These are phyloP conservation scores for Helobdella robusta DNA, from an alignment of 2,888 invertebrate genomes.

Conservation along the genomic window DNA sequence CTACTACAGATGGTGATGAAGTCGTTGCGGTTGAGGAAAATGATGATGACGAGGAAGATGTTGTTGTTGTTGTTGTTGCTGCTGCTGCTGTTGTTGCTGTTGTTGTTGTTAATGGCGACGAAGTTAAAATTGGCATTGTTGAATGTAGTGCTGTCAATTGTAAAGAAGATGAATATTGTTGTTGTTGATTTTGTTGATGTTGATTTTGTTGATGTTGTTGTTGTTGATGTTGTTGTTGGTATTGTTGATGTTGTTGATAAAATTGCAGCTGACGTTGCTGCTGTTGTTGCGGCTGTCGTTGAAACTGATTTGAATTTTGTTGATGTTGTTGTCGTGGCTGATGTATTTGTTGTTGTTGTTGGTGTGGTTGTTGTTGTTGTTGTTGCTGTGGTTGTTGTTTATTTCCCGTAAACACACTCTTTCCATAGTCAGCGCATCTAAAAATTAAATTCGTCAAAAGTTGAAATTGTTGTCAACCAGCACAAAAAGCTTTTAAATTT, in stretches of 20 bases:
- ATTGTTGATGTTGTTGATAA: too few relatives aligned
- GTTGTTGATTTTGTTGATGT: too few relatives aligned
- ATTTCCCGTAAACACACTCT: background rate
- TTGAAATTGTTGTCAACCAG: too few relatives aligned
- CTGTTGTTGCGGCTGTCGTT: too few relatives aligned
- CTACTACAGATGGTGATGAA: background rate
- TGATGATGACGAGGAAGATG: background rate
- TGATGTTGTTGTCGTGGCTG: background rate
- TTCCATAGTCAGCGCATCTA: too few relatives aligned
- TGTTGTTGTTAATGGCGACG: conserved; percentile 7
- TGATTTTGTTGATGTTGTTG: too few relatives aligned
- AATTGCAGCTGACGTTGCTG: too few relatives aligned
- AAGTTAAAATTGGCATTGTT: conserved; percentile 10
- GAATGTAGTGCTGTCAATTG: background rate
- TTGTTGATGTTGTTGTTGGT: too few relatives aligned
- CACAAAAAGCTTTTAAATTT: too few relatives aligned
- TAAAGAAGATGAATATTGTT: too few relatives aligned
- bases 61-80: background rate
- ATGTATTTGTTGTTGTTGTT: background rate
- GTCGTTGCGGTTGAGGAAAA: background rate
- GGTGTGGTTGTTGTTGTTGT: background rate
- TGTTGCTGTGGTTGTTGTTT: background rate
- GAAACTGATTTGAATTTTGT: background rate
- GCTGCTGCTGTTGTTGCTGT: background rate
- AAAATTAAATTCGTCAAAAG: too few relatives aligned